These are phyloP conservation scores for Gastrophryne carolinensis DNA, from an alignment of 2,797 vertebrate genomes.

Conservation along the genomic window DNA sequence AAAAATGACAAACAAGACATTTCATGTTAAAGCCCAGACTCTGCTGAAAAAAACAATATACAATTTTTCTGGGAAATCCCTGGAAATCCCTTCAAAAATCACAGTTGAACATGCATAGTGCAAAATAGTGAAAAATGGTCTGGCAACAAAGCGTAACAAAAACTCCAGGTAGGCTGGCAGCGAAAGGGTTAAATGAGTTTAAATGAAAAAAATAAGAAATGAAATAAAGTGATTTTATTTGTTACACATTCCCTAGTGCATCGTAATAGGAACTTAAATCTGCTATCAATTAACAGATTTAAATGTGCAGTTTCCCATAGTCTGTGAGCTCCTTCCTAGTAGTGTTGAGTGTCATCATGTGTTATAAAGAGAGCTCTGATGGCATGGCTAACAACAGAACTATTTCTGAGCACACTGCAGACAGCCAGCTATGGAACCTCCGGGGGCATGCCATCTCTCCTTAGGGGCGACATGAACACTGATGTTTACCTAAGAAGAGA, in stretches of 20 bases:
- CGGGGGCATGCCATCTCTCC: conserved; percentile 29
- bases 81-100: too few species aligned
- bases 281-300: conserved; percentile 6
- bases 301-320: conserved; percentile 16
- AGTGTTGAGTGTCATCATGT: conserved; percentile 40
- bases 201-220: background rate
- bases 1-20: too few species aligned
- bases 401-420: conserved; percentile 45
- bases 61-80: too few species aligned
- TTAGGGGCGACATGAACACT: conserved; percentile 15
- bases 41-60: too few species aligned
- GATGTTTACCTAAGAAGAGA: conserved; percentile 49
- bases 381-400: conserved; percentile 35
- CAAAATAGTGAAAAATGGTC: too few species aligned
- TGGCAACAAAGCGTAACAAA: too few species aligned
- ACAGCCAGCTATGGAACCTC: conserved; percentile 41
- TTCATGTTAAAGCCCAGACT: too few species aligned
- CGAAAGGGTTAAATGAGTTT: too few species aligned
- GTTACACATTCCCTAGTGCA: background rate
- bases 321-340: conserved; percentile 7
- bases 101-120: too few species aligned
- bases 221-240: background rate
- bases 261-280: background rate
- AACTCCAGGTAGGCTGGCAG: too few species aligned
- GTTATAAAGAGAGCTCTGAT: conserved; percentile 33